A percentile compares a stretch with the other conserved stretches of the same genome.
These are phyloP conservation scores for Drosophila recens DNA, from an alignment of 2,888 invertebrate genomes.

Conservation along the genomic window DNA sequence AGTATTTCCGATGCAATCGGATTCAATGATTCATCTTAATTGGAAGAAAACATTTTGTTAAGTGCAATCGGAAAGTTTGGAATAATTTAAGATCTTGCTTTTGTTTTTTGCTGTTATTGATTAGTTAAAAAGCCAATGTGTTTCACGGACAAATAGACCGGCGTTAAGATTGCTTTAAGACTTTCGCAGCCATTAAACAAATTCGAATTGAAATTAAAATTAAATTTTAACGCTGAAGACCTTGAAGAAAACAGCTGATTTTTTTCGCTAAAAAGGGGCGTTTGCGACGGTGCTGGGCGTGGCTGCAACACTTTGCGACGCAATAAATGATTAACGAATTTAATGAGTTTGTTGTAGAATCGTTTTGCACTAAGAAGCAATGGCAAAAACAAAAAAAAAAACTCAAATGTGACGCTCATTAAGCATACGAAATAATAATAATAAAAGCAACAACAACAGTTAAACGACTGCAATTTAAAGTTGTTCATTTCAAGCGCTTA, in stretches of 20 bases:
- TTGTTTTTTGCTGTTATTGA: slow-evolving; percentile 1
- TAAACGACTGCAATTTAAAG: slow-evolving; percentile 76
- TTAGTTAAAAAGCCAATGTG: slow-evolving; percentile 34
- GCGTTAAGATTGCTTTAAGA: slow-evolving; percentile 21
- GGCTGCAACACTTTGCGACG: slow-evolving; percentile 69
- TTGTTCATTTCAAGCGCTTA: slow-evolving; percentile 72
- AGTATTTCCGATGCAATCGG: slow-evolving; percentile 55
- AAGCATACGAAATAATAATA: slow-evolving; percentile 70
- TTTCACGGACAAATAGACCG: slow-evolving; percentile 62
- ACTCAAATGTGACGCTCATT: slow-evolving; percentile 73
- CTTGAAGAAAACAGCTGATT: slow-evolving; percentile 70
- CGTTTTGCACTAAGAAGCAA: slow-evolving; percentile 57
- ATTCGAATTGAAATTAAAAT: slow-evolving; percentile 49
- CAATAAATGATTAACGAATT: slow-evolving; percentile 75
- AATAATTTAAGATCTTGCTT: slow-evolving; percentile 3
- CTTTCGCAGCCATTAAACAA: slow-evolving; percentile 50
- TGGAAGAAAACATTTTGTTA: slow-evolving; percentile 5
- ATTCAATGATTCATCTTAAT: slow-evolving; percentile 28
- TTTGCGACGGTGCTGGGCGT: slow-evolving; percentile 40
- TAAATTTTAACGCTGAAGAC: slow-evolving; percentile 36
- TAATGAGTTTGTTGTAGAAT: slow-evolving; percentile 79
- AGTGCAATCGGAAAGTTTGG: slow-evolving; percentile 23
- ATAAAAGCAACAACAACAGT: slow-evolving; percentile 49
- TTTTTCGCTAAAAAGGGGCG: slow-evolving; percentile 16
- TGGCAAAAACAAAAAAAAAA: slow-evolving; percentile 39